A percentile compares a stretch with the other conserved stretches of the same genome.
phyloP scores from a whole-genome alignment of 2,113 vertebrate genomes.

The Malurus elegans region DNA sequence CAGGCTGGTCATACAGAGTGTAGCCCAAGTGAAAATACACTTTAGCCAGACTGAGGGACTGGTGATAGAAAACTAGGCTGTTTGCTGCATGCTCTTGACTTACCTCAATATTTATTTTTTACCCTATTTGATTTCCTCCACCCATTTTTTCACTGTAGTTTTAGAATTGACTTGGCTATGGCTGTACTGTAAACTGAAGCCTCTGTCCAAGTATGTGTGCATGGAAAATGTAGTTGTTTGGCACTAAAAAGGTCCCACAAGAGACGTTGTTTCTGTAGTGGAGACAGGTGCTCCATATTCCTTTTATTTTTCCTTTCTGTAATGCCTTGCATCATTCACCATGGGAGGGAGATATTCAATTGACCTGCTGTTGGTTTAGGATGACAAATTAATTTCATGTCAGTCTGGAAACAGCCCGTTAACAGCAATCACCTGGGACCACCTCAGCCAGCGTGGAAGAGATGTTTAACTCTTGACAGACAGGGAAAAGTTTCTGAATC shows the following conservation, averaged over 20 bases:
- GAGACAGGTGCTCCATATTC: slow-evolving; percentile 40
- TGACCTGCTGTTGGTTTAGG: slow-evolving; percentile 46
- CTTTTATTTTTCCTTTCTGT: slow-evolving; percentile 41
- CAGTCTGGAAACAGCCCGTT: not conserved
- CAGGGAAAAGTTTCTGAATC: not conserved
- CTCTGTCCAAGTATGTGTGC: not conserved
- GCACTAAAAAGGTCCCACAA: not conserved
- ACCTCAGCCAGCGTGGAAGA: not conserved
- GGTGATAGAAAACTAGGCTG: not conserved
- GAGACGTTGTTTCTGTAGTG: not conserved
- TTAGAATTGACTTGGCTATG: not conserved
- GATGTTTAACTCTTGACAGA: slow-evolving; percentile 15
- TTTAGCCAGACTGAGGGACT: not conserved
- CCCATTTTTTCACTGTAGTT: not conserved
- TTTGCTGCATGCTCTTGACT: not conserved
- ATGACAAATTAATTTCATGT: slow-evolving; percentile 59
- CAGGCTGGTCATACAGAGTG: not conserved
- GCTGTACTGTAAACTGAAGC: not conserved
- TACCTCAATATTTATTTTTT: not conserved
- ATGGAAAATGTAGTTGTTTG: slow-evolving; percentile 4
- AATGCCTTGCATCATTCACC: slow-evolving; percentile 48
- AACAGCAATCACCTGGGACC: not conserved
- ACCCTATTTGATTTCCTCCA: not conserved
- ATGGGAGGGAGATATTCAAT: slow-evolving; percentile 41
- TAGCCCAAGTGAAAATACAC: not conserved